These are phyloP conservation scores for Pteria penguin DNA, from an alignment of 2,888 invertebrate species.

Conservation along the genomic window DNA sequence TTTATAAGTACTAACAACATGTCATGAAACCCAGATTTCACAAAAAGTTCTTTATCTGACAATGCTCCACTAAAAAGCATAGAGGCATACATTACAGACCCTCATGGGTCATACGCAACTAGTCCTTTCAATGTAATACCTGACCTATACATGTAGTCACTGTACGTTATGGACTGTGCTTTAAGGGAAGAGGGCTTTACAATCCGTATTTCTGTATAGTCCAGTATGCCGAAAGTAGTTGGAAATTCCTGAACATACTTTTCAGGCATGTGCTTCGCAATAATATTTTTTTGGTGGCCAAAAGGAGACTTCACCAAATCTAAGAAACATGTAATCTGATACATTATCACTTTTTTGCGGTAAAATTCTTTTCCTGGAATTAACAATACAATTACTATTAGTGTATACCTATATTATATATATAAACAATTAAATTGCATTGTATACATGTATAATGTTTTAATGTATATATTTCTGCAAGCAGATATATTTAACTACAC, in stretches of 20 bases:
- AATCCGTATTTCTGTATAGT: background rate
- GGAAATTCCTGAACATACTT: slow-evolving; percentile 1
- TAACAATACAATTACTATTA: too few species aligned
- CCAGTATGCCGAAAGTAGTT: background rate
- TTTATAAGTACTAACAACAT: background rate
- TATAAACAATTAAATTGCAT: too few species aligned
- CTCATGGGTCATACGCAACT: slow-evolving; percentile 35
- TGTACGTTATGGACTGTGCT: background rate
- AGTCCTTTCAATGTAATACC: slow-evolving; percentile 2
- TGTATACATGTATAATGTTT: too few species aligned
- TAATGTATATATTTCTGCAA: too few species aligned
- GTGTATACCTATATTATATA: too few species aligned
- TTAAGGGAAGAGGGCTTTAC: background rate
- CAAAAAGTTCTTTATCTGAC: slow-evolving; percentile 34
- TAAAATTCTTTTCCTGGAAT: too few species aligned
- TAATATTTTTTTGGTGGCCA: background rate
- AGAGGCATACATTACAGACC: slow-evolving; percentile 39
- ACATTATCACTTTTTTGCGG: too few species aligned
- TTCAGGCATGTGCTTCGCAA: background rate
- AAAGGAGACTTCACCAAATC: background rate
- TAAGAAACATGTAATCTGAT: slow-evolving; percentile 2
- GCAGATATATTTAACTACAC: too few species aligned
- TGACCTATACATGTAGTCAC: slow-evolving; percentile 3
- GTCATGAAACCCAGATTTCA: background rate
- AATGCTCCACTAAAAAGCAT: slow-evolving; percentile 34